Conservation (phyloP, 2,888 invertebrate genomes). For the Holacanthella duospinosa region DNA sequence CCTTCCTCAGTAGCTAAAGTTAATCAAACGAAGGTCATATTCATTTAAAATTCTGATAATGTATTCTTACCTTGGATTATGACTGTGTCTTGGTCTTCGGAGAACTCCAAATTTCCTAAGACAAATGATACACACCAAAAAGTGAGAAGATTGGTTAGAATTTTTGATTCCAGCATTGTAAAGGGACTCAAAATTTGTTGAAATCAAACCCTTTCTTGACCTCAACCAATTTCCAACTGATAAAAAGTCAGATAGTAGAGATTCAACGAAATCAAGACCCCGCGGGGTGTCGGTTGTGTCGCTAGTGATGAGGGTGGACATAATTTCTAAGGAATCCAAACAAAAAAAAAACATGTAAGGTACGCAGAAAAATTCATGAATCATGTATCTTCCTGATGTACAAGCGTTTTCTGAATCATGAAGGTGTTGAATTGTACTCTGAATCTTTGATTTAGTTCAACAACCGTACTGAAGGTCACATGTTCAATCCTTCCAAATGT, state of each 20-base stretch:
- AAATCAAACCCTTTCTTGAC: too few relatives aligned
- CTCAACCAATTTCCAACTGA: too few relatives aligned
- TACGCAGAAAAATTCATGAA: background rate
- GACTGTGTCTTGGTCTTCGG: slow-evolving; percentile 14
- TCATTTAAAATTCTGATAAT: background rate
- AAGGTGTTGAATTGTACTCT: too few relatives aligned
- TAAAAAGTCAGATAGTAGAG: too few relatives aligned
- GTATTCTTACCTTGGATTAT: slow-evolving; percentile 10
- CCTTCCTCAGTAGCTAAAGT: background rate
- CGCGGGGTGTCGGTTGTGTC: background rate
- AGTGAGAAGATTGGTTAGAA: too few relatives aligned
- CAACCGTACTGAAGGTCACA: background rate
- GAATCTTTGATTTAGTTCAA: background rate
- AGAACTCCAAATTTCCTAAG: background rate
- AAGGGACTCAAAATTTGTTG: too few relatives aligned
- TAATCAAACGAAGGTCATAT: background rate
- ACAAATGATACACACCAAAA: background rate
- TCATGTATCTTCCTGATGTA: background rate
- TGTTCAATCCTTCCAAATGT: too few relatives aligned
- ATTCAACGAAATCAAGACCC: background rate
- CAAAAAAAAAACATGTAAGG: background rate
- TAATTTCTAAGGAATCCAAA: background rate
- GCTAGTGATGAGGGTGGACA: background rate
- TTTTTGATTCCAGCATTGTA: too few relatives aligned
- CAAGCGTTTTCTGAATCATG: too few relatives aligned